These are phyloP conservation scores for Hippocampus zosterae DNA, from an alignment of 2,113 vertebrate genomes.

Conservation along the genomic window DNA sequence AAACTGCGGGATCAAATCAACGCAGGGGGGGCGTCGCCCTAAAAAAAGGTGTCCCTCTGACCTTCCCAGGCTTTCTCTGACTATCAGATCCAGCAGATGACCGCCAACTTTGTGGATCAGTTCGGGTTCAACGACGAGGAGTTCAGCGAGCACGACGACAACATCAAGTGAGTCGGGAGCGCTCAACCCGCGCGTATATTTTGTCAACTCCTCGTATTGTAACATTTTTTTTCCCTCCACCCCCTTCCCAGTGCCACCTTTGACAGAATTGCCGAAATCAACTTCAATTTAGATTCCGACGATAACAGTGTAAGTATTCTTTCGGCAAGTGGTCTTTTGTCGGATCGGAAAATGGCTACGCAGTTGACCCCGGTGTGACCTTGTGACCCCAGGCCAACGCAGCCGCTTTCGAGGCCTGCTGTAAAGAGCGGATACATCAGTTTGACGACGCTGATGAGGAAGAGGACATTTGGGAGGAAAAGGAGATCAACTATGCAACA, in stretches of 20 bases:
- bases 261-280: slow-evolving; percentile 93
- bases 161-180: slow-evolving; percentile 79
- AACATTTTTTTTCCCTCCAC: slow-evolving; percentile 6
- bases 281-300: slow-evolving; percentile 87
- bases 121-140: slow-evolving; percentile 97
- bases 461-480: slow-evolving; percentile 96
- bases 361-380: background rate
- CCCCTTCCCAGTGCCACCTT: slow-evolving; percentile 80
- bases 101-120: slow-evolving; percentile 92
- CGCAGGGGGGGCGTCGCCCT: background rate
- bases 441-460: slow-evolving; percentile 91
- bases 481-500: slow-evolving; percentile 82
- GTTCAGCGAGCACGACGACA: slow-evolving; percentile 93
- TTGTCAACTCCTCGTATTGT: background rate
- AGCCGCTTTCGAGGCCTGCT: slow-evolving; percentile 91
- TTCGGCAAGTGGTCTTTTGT: background rate
- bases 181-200: background rate
- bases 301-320: slow-evolving; percentile 87
- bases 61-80: slow-evolving; percentile 86
- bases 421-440: slow-evolving; percentile 88
- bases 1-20: background rate
- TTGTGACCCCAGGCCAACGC: slow-evolving; percentile 77
- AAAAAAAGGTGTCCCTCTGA: background rate
- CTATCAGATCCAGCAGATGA: slow-evolving; percentile 99
- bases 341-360: too few relatives aligned